phyloP scores from a whole-genome alignment of 2,888 invertebrate species.

The Luperina nickerlii region DNA sequence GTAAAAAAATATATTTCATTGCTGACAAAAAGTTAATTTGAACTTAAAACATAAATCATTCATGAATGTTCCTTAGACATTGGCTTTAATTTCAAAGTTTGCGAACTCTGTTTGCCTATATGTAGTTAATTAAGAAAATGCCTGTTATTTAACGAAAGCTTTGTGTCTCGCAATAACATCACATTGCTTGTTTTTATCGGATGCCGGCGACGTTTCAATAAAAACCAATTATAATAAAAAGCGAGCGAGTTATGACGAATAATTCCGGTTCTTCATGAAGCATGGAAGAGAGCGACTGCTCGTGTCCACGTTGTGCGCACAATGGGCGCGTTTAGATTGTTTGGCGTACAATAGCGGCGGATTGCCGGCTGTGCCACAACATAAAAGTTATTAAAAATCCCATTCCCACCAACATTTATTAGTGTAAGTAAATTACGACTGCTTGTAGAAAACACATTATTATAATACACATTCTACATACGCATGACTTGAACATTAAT shows the following conservation, averaged over 20 bases:
- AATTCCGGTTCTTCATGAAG: neutral
- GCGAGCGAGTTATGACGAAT: conserved; percentile 3
- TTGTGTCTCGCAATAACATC: conserved; percentile 11
- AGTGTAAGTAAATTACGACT: neutral
- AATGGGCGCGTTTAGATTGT: conserved; percentile 29
- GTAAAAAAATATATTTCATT: neutral
- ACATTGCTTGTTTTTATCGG: conserved; percentile 6
- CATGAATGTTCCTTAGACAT: conserved; percentile 4
- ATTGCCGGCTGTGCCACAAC: neutral
- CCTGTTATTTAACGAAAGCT: conserved; percentile 18
- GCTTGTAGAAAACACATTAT: neutral
- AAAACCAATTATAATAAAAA: conserved; percentile 41
- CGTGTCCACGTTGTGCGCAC: neutral
- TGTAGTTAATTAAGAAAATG: conserved; percentile 32
- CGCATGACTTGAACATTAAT: neutral
- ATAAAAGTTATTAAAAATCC: neutral
- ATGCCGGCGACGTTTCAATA: neutral
- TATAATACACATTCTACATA: neutral
- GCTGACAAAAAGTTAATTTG: neutral
- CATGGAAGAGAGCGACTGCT: neutral
- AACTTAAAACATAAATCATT: neutral
- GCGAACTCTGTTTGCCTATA: neutral
- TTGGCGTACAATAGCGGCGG: conserved; percentile 12
- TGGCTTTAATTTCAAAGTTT: conserved; percentile 19
- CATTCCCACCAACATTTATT: neutral